phyloP scores from a whole-genome alignment of 1,140 invertebrate genomes.

The Ceratina calcarata region DNA sequence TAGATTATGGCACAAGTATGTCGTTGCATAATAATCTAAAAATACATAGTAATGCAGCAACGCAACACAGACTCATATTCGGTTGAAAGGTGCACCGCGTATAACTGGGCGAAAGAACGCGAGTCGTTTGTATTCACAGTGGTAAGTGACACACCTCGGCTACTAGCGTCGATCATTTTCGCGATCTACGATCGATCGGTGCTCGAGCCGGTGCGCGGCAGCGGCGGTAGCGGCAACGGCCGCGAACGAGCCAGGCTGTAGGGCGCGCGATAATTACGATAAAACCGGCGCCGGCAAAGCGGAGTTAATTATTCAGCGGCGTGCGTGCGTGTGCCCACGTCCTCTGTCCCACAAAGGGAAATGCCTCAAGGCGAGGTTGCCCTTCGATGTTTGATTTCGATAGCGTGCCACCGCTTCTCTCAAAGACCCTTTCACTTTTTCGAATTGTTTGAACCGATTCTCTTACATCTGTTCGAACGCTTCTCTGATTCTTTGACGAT shows the following conservation, averaged over 20 bases:
- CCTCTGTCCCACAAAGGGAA: slow-evolving; percentile 52
- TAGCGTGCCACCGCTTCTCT: not conserved
- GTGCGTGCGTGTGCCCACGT: slow-evolving; percentile 52
- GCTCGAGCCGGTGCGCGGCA: no score
- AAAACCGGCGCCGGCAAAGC: slow-evolving; percentile 51
- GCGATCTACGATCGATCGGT: slow-evolving; percentile 57
- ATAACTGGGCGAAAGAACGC: not conserved
- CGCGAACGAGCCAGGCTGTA: no score
- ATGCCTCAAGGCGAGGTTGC: slow-evolving; percentile 39
- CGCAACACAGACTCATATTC: no score
- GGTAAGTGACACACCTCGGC: not conserved
- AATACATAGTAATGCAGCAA: no score
- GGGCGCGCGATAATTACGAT: slow-evolving; percentile 61
- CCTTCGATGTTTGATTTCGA: slow-evolving; percentile 53
- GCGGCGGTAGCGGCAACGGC: slow-evolving; percentile 34
- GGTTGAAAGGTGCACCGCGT: no score
- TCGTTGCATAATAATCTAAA: no score
- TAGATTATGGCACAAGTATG: no score
- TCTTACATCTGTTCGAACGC: not conserved
- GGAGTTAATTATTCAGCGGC: slow-evolving; percentile 61
- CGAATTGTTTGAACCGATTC: not conserved
- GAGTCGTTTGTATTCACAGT: slow-evolving; percentile 16
- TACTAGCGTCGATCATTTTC: slow-evolving; percentile 53
- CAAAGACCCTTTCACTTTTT: not conserved
- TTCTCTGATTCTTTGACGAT: no score